A percentile compares a stretch with the other conserved stretches of the same genome.
Conservation (phyloP, 2,113 vertebrate species). For the Chrysemys picta region DNA sequence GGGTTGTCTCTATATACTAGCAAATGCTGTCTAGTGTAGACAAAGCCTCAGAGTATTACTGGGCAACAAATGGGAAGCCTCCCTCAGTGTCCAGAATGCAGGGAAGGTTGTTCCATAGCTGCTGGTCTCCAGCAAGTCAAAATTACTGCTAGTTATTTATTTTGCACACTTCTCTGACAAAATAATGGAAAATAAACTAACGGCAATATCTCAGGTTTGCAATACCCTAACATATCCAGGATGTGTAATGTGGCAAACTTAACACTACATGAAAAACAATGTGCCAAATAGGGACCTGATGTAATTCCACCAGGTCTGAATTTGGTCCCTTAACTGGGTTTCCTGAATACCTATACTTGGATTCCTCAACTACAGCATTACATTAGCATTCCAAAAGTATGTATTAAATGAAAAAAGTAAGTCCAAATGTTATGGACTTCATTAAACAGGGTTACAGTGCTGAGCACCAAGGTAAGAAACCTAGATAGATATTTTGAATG, state of each 20-base stretch:
- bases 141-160: not conserved
- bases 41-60: fast-evolving
- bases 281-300: fast-evolving
- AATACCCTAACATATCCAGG: fast-evolving
- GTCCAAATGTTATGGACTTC: not conserved
- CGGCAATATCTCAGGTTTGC: not conserved
- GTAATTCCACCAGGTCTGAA: not conserved
- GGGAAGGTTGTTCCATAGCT: not conserved
- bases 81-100: not conserved
- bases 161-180: not conserved
- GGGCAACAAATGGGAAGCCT: not conserved
- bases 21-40: not conserved
- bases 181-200: not conserved
- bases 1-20: not conserved
- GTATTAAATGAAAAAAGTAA: too few species aligned
- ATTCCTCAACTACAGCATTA: not conserved
- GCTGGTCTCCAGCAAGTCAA: not conserved
- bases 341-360: not conserved
- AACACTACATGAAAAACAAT: fast-evolving
- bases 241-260: fast-evolving
- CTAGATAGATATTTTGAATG: not conserved
- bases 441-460: not conserved
- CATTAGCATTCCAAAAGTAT: too few species aligned
- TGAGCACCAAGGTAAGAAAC: not conserved
- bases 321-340: not conserved